These are phyloP conservation scores for Xiphorhynchus elegans DNA, from an alignment of 2,113 vertebrate species.

Conservation along the genomic window DNA sequence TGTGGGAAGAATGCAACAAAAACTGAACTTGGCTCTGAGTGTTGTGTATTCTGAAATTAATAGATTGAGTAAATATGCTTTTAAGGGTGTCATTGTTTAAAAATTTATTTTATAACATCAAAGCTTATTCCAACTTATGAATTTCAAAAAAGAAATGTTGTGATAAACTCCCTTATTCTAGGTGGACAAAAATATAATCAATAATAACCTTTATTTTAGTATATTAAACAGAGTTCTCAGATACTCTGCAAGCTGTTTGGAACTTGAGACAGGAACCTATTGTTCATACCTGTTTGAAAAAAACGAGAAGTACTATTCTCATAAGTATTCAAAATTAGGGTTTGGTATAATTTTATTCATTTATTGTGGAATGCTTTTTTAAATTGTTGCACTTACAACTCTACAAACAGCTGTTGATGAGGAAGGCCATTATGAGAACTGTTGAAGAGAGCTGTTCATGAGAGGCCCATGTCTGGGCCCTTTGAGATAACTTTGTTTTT, in stretches of 20 bases:
- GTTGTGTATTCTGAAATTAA: background rate
- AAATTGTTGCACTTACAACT: background rate
- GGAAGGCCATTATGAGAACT: background rate
- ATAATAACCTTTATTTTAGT: constrained; percentile 3
- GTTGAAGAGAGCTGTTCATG: background rate
- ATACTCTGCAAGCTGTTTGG: background rate
- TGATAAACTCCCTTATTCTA: background rate
- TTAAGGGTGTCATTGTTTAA: background rate
- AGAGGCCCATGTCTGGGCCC: background rate
- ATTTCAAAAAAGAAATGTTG: background rate
- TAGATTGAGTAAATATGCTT: background rate
- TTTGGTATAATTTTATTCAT: background rate
- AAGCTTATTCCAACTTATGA: background rate
- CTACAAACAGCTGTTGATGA: background rate
- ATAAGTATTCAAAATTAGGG: background rate
- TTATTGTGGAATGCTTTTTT: background rate
- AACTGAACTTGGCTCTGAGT: background rate
- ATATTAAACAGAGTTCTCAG: constrained; percentile 26
- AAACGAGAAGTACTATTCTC: background rate
- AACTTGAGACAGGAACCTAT: background rate
- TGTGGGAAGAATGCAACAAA: background rate
- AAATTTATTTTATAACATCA: background rate
- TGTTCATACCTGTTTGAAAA: background rate
- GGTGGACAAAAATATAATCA: background rate
- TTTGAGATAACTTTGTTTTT: background rate